Evolutionary conservation across 2,888 invertebrate genomes (phyloP), one percentile per base, ranked within the genome.

Genomic region (Acleris sparsana): DNA sequence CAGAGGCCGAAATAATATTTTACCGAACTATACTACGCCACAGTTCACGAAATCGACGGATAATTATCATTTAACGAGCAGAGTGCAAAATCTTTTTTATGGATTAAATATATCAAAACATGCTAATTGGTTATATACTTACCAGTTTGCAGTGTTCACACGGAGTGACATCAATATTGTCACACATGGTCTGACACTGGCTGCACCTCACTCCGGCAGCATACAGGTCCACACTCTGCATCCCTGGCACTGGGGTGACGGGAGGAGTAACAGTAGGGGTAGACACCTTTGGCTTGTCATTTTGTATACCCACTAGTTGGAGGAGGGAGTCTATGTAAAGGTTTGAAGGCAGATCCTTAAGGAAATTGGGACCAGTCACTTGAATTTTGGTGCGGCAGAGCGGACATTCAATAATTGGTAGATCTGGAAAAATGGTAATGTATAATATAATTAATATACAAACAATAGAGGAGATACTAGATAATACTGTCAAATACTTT

Each of bases 131-230:
- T n/a, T n/a, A n/a, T n/a, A 4, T 48, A 74, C 82, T 80, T 80
- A 95, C 95, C 93, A 94, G 87, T 82, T 93, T 93, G 80, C 95
- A 95, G 80, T 95, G 95, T 71, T 91, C 86, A 74, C 95, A 95
- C 25, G 79, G 73, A 5, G 84, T 82, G 1, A 85, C 75, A 64
- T 88, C 86, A 2, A 53, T 20, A 44, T 69, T 79, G 64, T 92
- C 92, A 53, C 87, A 85, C 69, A 92, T 75, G 1, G 80, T 84
- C 69, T 86, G 84, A 62, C 92, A 92, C 49, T 87, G 81, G 0
- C 82, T 75, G 60, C 90, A 91, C 53, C 88, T 76, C 1, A 77
- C 70, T 16, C 89, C 86, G 1, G 78, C 80, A 43, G 90, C 85
- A 46, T 86, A 86, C 18, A 92, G 51, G 4, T 92, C 87, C 43